Evolutionary conservation across 2,888 invertebrate genomes (phyloP).

Genomic region (Gymnocheta viridis): DNA sequence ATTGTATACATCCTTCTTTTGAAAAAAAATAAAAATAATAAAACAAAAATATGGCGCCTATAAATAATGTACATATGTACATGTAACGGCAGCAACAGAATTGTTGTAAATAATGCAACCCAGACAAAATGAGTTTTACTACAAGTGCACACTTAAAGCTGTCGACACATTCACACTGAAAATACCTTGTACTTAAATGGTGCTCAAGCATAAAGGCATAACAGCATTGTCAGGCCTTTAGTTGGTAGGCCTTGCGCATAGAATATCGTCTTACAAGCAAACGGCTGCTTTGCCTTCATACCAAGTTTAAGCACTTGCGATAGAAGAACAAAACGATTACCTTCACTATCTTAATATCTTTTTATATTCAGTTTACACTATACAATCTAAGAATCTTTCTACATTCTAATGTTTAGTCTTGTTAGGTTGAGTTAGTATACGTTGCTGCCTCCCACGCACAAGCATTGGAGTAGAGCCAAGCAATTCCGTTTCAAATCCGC

Average conservation of each 20-base stretch:
- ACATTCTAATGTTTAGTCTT: too few species aligned
- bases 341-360: too few species aligned
- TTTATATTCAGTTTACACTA: too few species aligned
- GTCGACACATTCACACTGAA: neutral
- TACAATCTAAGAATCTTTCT: too few species aligned
- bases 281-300: too few species aligned
- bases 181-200: neutral
- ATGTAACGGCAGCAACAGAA: neutral
- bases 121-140: constrained; percentile 30
- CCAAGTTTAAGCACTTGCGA: too few species aligned
- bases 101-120: constrained; percentile 11
- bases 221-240: neutral
- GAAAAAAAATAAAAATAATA: constrained; percentile 1
- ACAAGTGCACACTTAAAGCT: neutral
- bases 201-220: neutral
- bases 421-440: too few species aligned
- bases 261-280: too few species aligned
- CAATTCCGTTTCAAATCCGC: too few species aligned
- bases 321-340: too few species aligned
- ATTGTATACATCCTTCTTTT: constrained; percentile 23
- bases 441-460: too few species aligned
- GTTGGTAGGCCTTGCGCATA: neutral
- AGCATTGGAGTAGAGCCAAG: too few species aligned
- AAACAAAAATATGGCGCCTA: constrained; percentile 38
- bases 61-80: constrained; percentile 2